Evolutionary conservation across 2,888 invertebrate species (phyloP).

Genomic region (Corbicula japonica): DNA sequence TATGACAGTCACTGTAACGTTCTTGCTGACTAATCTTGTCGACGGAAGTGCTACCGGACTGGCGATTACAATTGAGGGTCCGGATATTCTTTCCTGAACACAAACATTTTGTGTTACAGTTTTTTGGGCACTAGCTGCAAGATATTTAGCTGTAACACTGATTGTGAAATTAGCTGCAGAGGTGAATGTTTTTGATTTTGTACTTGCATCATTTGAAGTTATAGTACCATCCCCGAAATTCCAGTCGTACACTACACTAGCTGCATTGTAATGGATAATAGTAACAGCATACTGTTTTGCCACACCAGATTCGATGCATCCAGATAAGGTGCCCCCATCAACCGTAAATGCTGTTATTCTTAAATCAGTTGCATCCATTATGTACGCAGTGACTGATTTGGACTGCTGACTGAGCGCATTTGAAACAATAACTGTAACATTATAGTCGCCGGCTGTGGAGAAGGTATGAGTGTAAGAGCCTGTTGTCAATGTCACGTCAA

Average conservation of each 20-base stretch:
- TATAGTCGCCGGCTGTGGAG: slow-evolving; percentile 44
- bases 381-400: slow-evolving; percentile 38
- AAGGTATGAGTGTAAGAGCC: slow-evolving; percentile 39
- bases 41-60: slow-evolving; percentile 52
- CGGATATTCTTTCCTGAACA: slow-evolving; percentile 63
- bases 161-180: slow-evolving; percentile 64
- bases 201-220: neutral
- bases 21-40: slow-evolving; percentile 25
- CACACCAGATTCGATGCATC: slow-evolving; percentile 41
- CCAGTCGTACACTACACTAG: slow-evolving; percentile 52
- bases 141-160: slow-evolving; percentile 54
- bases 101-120: slow-evolving; percentile 45
- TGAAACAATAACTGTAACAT: slow-evolving; percentile 55
- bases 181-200: slow-evolving; percentile 44
- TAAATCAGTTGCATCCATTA: slow-evolving; percentile 41
- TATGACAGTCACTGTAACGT: slow-evolving; percentile 38
- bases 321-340: slow-evolving; percentile 42
- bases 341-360: slow-evolving; percentile 34
- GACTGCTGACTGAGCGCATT: slow-evolving; percentile 55
- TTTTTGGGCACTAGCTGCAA: slow-evolving; percentile 32
- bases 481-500: slow-evolving; percentile 46
- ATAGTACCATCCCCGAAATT: slow-evolving; percentile 58
- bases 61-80: slow-evolving; percentile 35
- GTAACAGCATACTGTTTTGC: slow-evolving; percentile 35
- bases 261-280: slow-evolving; percentile 56